Evolutionary conservation across 1,140 invertebrate species (phyloP).

Genomic region (Lepidostoma basale): DNA sequence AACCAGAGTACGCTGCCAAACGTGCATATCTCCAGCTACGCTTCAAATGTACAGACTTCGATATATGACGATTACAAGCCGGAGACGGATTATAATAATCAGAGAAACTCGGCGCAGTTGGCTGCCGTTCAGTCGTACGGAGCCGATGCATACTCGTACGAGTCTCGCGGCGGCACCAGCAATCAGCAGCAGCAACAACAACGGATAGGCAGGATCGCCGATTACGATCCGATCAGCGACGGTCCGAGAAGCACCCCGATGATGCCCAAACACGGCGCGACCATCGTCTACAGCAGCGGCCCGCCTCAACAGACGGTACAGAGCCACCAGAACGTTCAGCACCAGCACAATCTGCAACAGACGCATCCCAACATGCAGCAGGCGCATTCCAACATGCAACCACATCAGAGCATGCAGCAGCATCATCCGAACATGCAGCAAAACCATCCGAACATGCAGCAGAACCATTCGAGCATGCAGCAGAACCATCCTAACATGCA

Average conservation of each 20-base stretch:
- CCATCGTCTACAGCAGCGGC: constrained; percentile 79
- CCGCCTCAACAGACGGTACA: constrained; percentile 22
- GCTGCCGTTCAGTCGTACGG: constrained; percentile 1
- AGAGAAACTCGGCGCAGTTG: constrained; percentile 4
- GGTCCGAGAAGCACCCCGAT: constrained; percentile 74
- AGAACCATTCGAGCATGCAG: neutral
- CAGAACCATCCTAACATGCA: neutral
- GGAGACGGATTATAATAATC: constrained; percentile 14
- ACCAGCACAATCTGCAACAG: constrained; percentile 16
- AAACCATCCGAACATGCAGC: neutral
- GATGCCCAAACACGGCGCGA: constrained; percentile 74
- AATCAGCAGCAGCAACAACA: constrained; percentile 37
- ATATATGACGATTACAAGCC: constrained; percentile 40
- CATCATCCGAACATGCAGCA: constrained; percentile 1
- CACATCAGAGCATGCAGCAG: neutral
- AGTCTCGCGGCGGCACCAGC: neutral
- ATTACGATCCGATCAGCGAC: constrained; percentile 78
- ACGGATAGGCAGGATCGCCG: constrained; percentile 74
- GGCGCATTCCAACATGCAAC: constrained; percentile 57
- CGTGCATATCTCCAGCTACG: constrained; percentile 49
- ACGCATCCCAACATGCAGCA: constrained; percentile 1
- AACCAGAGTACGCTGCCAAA: constrained; percentile 45
- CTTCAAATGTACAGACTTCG: constrained; percentile 13
- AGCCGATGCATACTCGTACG: neutral
- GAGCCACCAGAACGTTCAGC: constrained; percentile 30